These are phyloP conservation scores for Papilio polytes DNA, from an alignment of 1,140 invertebrate species.

Conservation along the genomic window DNA sequence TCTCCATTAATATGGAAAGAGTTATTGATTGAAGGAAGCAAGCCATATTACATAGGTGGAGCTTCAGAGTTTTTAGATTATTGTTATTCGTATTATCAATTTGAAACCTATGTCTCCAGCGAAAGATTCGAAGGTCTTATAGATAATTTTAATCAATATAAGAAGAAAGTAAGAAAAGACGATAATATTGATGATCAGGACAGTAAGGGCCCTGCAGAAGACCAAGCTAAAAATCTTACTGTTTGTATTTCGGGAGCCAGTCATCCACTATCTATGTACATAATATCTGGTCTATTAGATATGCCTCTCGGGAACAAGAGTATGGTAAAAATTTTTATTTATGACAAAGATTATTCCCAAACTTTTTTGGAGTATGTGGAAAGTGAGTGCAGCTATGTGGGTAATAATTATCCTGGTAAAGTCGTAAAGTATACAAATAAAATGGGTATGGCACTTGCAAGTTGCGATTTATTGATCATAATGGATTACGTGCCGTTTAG, in stretches of 20 bases:
- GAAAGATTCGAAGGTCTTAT: constrained; percentile 74
- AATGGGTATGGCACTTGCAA: constrained; percentile 71
- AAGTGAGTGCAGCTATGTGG: constrained; percentile 66
- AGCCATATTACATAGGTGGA: constrained; percentile 82
- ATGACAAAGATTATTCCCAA: constrained; percentile 59
- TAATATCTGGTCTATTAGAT: constrained; percentile 69
- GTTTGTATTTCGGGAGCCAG: constrained; percentile 69
- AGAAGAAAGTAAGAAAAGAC: constrained; percentile 59
- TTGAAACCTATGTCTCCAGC: constrained; percentile 73
- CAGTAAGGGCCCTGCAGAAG: constrained; percentile 43
- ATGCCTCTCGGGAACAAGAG: constrained; percentile 48
- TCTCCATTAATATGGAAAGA: constrained; percentile 84
- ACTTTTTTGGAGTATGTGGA: constrained; percentile 66
- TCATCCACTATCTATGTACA: constrained; percentile 61
- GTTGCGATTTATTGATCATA: constrained; percentile 68
- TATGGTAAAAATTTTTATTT: constrained; percentile 70
- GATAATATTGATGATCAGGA: constrained; percentile 35
- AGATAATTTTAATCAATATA: constrained; percentile 66
- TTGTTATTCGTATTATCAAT: constrained; percentile 84
- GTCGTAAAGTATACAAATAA: constrained; percentile 68
- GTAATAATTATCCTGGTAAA: constrained; percentile 58
- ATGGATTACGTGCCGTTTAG: constrained; percentile 70
- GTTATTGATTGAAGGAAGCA: constrained; percentile 77
- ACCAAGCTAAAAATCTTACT: constrained; percentile 49
- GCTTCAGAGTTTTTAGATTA: constrained; percentile 84